Base-by-base conservation (phyloP, 2,888 invertebrate species). In the Yponomeuta plumbellus region DNA sequence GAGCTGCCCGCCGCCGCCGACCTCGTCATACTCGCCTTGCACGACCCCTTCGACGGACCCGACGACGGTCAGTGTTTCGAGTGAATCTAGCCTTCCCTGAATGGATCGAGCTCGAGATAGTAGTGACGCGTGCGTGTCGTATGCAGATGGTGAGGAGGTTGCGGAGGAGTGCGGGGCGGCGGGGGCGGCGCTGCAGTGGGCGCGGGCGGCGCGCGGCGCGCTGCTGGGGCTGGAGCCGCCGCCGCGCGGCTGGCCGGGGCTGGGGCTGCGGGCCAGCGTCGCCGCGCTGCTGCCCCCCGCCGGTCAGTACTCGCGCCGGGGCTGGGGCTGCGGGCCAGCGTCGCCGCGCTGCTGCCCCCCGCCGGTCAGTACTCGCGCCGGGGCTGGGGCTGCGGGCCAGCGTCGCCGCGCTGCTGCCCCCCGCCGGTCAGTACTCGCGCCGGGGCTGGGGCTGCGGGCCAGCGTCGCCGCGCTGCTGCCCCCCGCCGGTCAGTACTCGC, bases 21-120 rank as follows among this genome's bases (percentile, higher is more conserved):
- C 75, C 74, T 85, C 68, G 71, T 80, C 75, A 74, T 86, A 76
- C 72, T 83, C 69, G 81, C 81, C 73, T 76, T 80, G 69, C 74
- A 80, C 77, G 84, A 81, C 75, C 79, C 77, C 69, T 52, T 52
- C 44, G 69, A 72, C 69, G 69, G 57, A 57, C 68, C 70, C 61
- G 69, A 69, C 63, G 68, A 72, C 44, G 71, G 69, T 44, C 68
- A n/a, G 10, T 34, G 34, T 26, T 5, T 6, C 34, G 34, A n/a
- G n/a, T n/a, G n/a, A n/a, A n/a, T n/a, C n/a, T n/a, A n/a, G n/a
- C n/a, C n/a, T n/a, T n/a, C n/a, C n/a, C n/a, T n/a, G n/a, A n/a
- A n/a, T n/a, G n/a, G n/a, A n/a, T n/a, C n/a, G n/a, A n/a, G n/a
- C n/a, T n/a, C n/a, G n/a, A n/a, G n/a, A n/a, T n/a, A n/a, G 26